phyloP scores from a whole-genome alignment of 2,113 vertebrate genomes.

The Bujurquina vittata region DNA sequence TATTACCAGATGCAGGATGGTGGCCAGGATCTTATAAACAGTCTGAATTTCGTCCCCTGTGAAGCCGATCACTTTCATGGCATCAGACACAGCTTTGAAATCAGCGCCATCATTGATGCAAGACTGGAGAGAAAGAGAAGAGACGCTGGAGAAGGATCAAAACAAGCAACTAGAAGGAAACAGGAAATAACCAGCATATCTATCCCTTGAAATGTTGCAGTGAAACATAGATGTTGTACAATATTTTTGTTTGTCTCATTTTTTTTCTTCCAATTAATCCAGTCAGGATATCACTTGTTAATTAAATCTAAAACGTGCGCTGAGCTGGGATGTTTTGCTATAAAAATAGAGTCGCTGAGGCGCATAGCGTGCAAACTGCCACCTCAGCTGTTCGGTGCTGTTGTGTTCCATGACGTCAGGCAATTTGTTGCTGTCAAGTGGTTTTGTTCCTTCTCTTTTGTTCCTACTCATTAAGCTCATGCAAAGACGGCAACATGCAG shows the following conservation, averaged over 20 bases:
- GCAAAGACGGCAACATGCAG: conserved; percentile 15
- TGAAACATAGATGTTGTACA: not conserved
- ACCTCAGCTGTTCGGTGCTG: conserved; percentile 39
- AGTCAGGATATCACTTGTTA: conserved; percentile 11
- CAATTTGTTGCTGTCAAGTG: conserved; percentile 65
- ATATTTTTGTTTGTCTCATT: not conserved
- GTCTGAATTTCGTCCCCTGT: conserved; percentile 94
- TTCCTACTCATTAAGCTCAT: conserved; percentile 60
- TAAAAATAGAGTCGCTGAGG: conserved; percentile 34
- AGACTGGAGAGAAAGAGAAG: conserved; percentile 77
- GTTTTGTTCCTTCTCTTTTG: conserved; percentile 51
- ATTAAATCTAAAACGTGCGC: conserved; percentile 35
- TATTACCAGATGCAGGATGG: conserved; percentile 94
- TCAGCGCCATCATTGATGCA: conserved; percentile 90
- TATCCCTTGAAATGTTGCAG: not conserved
- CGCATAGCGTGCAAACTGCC: conserved; percentile 15
- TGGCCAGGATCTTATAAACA: conserved; percentile 92
- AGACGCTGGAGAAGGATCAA: not conserved
- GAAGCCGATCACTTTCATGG: conserved; percentile 98
- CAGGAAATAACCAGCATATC: not conserved
- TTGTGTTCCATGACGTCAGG: conserved; percentile 67
- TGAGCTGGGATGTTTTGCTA: conserved; percentile 2
- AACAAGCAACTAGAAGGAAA: not conserved
- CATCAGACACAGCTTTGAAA: conserved; percentile 93
- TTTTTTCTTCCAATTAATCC: not conserved